phyloP scores from a whole-genome alignment of 1,140 invertebrate species.

The Penaeus vannamei region DNA sequence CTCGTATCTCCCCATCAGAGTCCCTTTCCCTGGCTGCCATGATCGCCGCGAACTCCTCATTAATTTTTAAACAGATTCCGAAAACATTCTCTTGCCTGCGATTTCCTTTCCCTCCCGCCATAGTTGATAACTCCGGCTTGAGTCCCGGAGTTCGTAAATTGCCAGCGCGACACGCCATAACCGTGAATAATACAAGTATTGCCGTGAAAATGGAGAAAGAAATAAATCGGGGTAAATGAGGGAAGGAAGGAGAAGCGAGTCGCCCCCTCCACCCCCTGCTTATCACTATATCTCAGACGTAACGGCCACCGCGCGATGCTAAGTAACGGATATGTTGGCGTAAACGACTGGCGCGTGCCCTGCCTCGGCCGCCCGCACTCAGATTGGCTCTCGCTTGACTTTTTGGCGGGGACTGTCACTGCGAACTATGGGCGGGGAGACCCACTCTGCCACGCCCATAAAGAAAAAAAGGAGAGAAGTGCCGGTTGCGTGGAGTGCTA shows the following conservation, averaged over 20 bases:
- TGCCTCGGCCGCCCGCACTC: slow-evolving; percentile 35
- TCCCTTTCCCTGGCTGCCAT: neutral
- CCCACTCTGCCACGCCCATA: too few relatives aligned
- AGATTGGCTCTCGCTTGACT: slow-evolving; percentile 40
- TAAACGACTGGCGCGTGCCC: slow-evolving; percentile 60
- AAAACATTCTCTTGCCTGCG: neutral
- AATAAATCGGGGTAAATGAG: too few relatives aligned
- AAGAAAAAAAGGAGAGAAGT: too few relatives aligned
- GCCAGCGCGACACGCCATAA: too few relatives aligned
- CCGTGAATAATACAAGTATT: too few relatives aligned
- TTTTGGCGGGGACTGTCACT: slow-evolving; percentile 33
- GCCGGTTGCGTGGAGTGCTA: too few relatives aligned
- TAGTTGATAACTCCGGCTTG: neutral
- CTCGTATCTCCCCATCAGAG: neutral
- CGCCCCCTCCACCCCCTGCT: slow-evolving; percentile 14
- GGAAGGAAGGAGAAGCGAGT: too few relatives aligned
- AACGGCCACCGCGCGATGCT: slow-evolving; percentile 59
- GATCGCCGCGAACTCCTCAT: neutral
- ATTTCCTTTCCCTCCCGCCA: neutral
- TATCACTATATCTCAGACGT: slow-evolving; percentile 59
- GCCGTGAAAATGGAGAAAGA: too few relatives aligned
- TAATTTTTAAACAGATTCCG: neutral
- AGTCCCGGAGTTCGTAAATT: neutral
- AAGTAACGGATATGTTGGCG: slow-evolving; percentile 57
- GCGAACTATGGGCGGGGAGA: slow-evolving; percentile 31